These are phyloP conservation scores for Anneissia japonica DNA, from an alignment of 35 echinoderm and acorn worm genomes.

Conservation along the genomic window DNA sequence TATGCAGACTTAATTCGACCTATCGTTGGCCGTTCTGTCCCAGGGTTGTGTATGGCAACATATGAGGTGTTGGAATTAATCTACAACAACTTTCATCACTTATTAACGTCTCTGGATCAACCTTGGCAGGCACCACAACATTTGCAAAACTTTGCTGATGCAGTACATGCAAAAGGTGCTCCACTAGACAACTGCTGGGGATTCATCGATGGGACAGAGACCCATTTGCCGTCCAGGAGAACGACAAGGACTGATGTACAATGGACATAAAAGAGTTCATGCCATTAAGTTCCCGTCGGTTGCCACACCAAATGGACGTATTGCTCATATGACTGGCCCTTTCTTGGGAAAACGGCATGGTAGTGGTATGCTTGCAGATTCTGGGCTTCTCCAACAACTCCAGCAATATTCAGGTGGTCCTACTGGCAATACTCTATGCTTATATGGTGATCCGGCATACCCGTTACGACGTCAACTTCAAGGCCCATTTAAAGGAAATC, in stretches of 20 bases:
- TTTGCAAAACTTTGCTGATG: constrained; percentile 17
- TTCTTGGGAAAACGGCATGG: neutral
- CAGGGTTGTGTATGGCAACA: constrained; percentile 15
- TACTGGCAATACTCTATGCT: neutral
- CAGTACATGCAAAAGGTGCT: constrained; percentile 10
- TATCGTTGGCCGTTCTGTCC: neutral
- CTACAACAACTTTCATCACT: neutral
- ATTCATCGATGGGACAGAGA: constrained; percentile 28
- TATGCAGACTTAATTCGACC: neutral
- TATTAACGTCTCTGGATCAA: neutral
- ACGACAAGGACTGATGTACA: constrained; percentile 21
- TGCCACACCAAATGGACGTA: neutral
- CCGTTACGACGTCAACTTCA: neutral
- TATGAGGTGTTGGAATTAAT: constrained; percentile 16
- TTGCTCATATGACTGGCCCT: neutral
- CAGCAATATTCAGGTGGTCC: neutral
- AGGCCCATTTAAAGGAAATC: neutral
- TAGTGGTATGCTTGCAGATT: neutral
- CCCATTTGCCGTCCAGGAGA: constrained; percentile 8
- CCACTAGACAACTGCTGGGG: constrained; percentile 29
- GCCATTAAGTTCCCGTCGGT: neutral
- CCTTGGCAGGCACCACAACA: constrained; percentile 1
- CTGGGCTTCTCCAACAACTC: neutral
- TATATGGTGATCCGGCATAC: neutral
- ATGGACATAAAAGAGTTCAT: constrained; percentile 21